Percentiles rank a stretch among this genome's conserved stretches.
phyloP scores from a whole-genome alignment of 2,113 vertebrate species.

The Silurus asotus region DNA sequence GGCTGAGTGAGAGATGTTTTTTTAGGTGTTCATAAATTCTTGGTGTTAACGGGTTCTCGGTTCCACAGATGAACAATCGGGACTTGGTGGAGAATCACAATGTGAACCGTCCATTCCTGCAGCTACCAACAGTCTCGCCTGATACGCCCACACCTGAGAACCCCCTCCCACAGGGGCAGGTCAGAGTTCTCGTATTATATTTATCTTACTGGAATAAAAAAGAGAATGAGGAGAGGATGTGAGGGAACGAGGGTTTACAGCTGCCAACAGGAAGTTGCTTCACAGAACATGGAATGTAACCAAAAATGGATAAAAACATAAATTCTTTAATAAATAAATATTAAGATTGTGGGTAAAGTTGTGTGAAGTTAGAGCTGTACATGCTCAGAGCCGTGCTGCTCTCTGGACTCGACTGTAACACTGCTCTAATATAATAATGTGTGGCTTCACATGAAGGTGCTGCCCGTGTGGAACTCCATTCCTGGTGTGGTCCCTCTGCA shows the following conservation, averaged over 20 bases:
- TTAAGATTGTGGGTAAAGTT: too few relatives aligned
- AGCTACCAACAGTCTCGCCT: background rate
- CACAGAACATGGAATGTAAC: too few relatives aligned
- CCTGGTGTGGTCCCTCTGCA: conserved; percentile 18
- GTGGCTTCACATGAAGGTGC: background rate
- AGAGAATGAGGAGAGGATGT: too few relatives aligned
- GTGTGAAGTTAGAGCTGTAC: too few relatives aligned
- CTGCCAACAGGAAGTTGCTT: too few relatives aligned
- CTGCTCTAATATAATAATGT: background rate
- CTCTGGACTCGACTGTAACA: background rate
- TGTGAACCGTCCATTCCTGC: conserved; percentile 22
- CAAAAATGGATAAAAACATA: too few relatives aligned
- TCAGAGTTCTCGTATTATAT: background rate
- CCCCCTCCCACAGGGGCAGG: conserved; percentile 37
- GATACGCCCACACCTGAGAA: conserved; percentile 14
- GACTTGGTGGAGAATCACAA: background rate
- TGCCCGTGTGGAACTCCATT: conserved; percentile 31
- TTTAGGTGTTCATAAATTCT: background rate
- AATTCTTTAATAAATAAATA: too few relatives aligned
- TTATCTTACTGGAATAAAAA: too few relatives aligned
- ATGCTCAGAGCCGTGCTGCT: too few relatives aligned
- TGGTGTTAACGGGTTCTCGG: background rate
- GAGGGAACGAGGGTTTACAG: too few relatives aligned
- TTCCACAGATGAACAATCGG: conserved; percentile 11
- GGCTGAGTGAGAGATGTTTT: background rate